Conservation (phyloP, 2,113 vertebrate species). For the Genyomyrus donnyi region DNA sequence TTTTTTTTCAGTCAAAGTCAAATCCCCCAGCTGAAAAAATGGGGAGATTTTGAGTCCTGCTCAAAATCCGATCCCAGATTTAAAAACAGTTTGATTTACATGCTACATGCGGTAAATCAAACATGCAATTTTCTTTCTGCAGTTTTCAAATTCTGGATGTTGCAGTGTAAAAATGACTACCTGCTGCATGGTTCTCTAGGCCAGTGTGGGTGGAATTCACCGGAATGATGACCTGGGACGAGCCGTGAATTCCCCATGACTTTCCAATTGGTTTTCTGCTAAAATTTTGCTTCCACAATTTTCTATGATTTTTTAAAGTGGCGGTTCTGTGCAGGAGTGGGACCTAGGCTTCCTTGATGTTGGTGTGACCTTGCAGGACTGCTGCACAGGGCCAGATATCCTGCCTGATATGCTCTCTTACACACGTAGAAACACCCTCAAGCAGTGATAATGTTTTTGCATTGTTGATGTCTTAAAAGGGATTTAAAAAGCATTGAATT, state of each 20-base stretch:
- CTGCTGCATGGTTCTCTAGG: background rate
- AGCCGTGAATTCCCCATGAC: background rate
- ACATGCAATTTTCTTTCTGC: background rate
- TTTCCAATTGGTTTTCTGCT: background rate
- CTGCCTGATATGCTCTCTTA: background rate
- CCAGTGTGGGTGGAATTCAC: background rate
- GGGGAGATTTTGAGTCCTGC: background rate
- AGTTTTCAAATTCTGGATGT: background rate
- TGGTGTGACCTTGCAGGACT: background rate
- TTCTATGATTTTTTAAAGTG: background rate
- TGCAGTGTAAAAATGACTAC: background rate
- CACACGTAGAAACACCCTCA: background rate
- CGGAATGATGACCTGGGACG: background rate
- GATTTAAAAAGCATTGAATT: background rate
- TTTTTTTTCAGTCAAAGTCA: background rate
- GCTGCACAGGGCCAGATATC: background rate
- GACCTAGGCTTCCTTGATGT: background rate
- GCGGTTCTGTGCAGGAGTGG: background rate
- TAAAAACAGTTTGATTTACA: background rate
- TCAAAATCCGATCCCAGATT: background rate
- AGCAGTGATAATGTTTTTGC: background rate
- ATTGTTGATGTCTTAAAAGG: background rate
- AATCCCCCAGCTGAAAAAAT: background rate
- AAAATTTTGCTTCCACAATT: background rate
- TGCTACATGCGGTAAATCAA: background rate